These are phyloP conservation scores for Trachelus iudaicus DNA, from an alignment of 2,888 invertebrate genomes.

Conservation along the genomic window DNA sequence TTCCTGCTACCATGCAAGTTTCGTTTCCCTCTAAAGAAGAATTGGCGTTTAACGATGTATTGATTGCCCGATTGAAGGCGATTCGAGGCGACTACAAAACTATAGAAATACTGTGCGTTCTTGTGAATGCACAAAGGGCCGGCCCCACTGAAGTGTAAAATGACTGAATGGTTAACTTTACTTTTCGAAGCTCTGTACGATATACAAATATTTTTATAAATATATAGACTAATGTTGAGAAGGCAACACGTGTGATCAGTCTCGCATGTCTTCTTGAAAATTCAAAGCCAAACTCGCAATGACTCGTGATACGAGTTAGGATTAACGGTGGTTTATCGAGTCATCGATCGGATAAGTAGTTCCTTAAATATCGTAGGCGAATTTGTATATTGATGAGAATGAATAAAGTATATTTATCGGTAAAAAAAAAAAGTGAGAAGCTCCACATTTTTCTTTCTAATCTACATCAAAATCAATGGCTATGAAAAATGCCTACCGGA, in stretches of 20 bases:
- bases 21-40: no score
- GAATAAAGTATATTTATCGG: slow-evolving; percentile 56
- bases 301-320: slow-evolving; percentile 55
- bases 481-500: no score
- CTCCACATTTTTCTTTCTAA: no score
- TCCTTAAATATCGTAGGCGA: slow-evolving; percentile 57
- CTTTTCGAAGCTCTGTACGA: not conserved
- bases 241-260: no score
- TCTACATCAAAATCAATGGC: no score
- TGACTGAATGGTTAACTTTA: slow-evolving; percentile 1
- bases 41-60: no score
- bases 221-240: not conserved
- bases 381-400: slow-evolving; percentile 59
- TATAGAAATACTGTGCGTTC: no score
- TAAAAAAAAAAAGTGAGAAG: no score
- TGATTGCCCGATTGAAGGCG: no score
- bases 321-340: slow-evolving; percentile 36
- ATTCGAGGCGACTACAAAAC: no score
- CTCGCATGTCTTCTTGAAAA: slow-evolving; percentile 21
- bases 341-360: slow-evolving; percentile 54
- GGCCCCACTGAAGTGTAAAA: not conserved
- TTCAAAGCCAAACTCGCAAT: slow-evolving; percentile 59
- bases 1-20: no score
- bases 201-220: slow-evolving; percentile 2
- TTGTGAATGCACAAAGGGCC: no score